Evolutionary conservation across 2,888 invertebrate species (phyloP), one percentile per base, ranked within the genome.

Genomic region (Drosophila histrio): DNA sequence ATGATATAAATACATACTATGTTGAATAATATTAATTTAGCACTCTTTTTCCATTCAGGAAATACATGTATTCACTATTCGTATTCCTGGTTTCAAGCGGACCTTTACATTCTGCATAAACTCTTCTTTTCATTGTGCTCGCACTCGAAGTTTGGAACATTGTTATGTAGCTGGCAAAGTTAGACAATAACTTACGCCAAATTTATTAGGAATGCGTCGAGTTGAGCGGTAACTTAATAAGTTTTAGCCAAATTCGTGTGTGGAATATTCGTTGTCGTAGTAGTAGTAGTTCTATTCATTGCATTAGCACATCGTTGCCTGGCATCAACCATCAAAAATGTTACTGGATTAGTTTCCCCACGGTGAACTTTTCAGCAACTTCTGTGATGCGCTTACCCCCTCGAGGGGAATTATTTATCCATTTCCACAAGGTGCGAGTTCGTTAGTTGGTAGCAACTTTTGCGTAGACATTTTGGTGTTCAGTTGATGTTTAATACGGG

Each of bases 141-240:
- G 9, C 19, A 26, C 50, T 38, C 38, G 15, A 22, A 47, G 57
- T 46, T 67, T 44, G 36, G 57, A 63, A 66, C 63, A 66, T 64
- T 73, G 69, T 67, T 53, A 57, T 65, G 50, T 13, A 11, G 47
- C 39, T 17, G 36, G 36, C 22, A 67, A 78, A 81, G 60, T 81
- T 81, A 47, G 56, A 39, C 68, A 75, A 68, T 72, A 72, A 72
- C 63, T 73, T 72, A 46, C 38, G 38, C 32, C 43, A 54, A 73
- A 79, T 81, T 63, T 79, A 81, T 75, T 65, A 53, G 54, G 43
- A 36, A 49, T 50, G 21, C 21, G 49, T 41, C 34, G 58, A 52
- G 47, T 47, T 44, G 22, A 49, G 39, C 58, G 61, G 41, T 44
- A 58, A 58, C 65, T 73, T 70, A 63, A 60, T 75, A 65, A 75